phyloP scores from a whole-genome alignment of 2,888 invertebrate genomes.

The Geophilus truncorum region DNA sequence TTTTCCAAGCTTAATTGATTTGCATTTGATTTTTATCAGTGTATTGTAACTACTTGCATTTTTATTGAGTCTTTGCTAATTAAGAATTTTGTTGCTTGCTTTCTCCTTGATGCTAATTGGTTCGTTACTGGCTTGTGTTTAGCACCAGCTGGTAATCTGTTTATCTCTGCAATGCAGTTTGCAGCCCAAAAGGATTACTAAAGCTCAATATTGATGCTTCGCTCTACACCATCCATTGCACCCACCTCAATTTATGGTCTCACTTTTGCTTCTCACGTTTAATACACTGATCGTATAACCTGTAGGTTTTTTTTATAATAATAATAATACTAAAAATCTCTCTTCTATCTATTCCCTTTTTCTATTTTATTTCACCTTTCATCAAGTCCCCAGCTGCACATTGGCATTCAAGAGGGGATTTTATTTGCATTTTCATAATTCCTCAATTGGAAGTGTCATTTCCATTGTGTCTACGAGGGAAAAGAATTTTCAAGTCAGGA shows the following conservation, averaged over 20 bases:
- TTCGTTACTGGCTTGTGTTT: constrained; percentile 27
- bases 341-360: background rate
- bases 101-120: constrained; percentile 17
- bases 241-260: constrained; percentile 6
- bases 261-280: background rate
- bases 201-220: constrained; percentile 25
- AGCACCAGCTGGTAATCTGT: constrained; percentile 27
- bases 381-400: constrained; percentile 15
- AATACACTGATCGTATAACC: background rate
- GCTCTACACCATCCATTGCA: constrained; percentile 2
- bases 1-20: background rate
- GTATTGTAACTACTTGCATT: background rate
- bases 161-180: constrained; percentile 24
- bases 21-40: background rate
- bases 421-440: constrained; percentile 24
- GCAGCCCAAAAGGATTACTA: constrained; percentile 25
- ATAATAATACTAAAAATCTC: background rate
- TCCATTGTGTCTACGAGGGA: background rate
- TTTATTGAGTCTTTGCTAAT: constrained; percentile 20
- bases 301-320: background rate
- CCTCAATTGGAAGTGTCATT: constrained; percentile 3
- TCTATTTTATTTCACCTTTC: background rate
- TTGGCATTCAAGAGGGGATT: constrained; percentile 12
- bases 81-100: constrained; percentile 9
- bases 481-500: background rate